Conservation (phyloP, 2,797 vertebrate species). For the Pangasius mekongensis region DNA sequence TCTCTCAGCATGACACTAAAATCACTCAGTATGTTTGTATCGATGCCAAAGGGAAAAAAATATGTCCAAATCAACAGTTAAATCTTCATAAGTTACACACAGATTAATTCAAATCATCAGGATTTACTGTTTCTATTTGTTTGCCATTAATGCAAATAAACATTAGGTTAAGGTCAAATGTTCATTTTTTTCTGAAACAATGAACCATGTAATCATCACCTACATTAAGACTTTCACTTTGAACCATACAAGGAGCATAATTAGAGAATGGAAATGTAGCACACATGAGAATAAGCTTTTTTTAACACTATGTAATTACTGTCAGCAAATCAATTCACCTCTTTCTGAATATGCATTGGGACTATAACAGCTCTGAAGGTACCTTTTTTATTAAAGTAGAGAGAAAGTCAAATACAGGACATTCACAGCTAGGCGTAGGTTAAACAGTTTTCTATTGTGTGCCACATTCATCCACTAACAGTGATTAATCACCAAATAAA, state of each 20-base stretch:
- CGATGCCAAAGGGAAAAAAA: slow-evolving; percentile 23
- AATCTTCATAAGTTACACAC: slow-evolving; percentile 44
- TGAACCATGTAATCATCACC: slow-evolving; percentile 38
- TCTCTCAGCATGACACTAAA: slow-evolving; percentile 43
- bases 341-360: slow-evolving; percentile 39
- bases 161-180: slow-evolving; percentile 37
- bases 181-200: background rate
- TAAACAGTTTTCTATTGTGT: slow-evolving; percentile 7
- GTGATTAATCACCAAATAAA: slow-evolving; percentile 46
- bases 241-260: slow-evolving; percentile 37
- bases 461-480: background rate
- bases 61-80: slow-evolving; percentile 46
- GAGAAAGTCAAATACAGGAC: background rate
- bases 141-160: slow-evolving; percentile 24
- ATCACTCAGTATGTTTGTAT: slow-evolving; percentile 43
- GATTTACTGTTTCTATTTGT: slow-evolving; percentile 45
- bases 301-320: slow-evolving; percentile 40
- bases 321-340: slow-evolving; percentile 43
- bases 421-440: background rate
- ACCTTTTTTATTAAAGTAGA: background rate
- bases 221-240: slow-evolving; percentile 45
- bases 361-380: slow-evolving; percentile 25
- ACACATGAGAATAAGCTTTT: slow-evolving; percentile 35
- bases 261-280: slow-evolving; percentile 49
- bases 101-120: slow-evolving; percentile 46